Evolutionary conservation across 1,140 invertebrate genomes (phyloP), one percentile per base, ranked within the genome.

Genomic region (Eufriesea mexicana): DNA sequence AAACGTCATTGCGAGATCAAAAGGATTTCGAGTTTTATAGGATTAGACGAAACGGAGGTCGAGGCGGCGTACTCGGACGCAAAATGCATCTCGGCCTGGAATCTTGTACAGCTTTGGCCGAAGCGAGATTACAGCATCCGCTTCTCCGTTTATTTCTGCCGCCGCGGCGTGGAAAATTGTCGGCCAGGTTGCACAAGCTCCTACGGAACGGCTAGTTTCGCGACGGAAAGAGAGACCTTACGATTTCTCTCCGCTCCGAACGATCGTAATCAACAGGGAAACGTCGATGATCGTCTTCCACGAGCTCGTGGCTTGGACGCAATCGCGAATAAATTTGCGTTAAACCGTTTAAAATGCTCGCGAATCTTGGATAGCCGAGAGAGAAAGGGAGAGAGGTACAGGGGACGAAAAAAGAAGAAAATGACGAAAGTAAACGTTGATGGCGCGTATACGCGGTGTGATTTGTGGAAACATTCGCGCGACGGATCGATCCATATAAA

Each of bases 41-140:
- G 49, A 54, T 80, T 64, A 66, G 45, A 47, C 14, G 70, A 23
- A 64, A n/a, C 35, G 23, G 49, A 45, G 47, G 18, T 23, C 8
- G 72, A 16, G 42, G 2, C 35, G 10, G 2, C 57, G n/a, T 14
- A 16, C 14, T 25, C 45, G 8, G n/a, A 45, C 20, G 16, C 72
- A 49, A 75, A 77, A 57, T n/a, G n/a, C 54, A 82, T 61, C 80
- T 42, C 73, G 23, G 7, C 20, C 23, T n/a, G 18, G 47, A 35
- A 83, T 85, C 61, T 76, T 62, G 78, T 59, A 25, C 49, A 62
- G 55, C 73, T 87, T 86, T 70, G 74, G n/a, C 61, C 64, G 49
- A 79, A 86, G 79, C 35, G 45, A 86, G 71, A 87, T 86, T 83
- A 67, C 85, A n/a, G 57, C 68, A 68, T 61, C 57, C 57, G 70